Conservation (phyloP, 2,113 vertebrate species). For the Procavia capensis region DNA sequence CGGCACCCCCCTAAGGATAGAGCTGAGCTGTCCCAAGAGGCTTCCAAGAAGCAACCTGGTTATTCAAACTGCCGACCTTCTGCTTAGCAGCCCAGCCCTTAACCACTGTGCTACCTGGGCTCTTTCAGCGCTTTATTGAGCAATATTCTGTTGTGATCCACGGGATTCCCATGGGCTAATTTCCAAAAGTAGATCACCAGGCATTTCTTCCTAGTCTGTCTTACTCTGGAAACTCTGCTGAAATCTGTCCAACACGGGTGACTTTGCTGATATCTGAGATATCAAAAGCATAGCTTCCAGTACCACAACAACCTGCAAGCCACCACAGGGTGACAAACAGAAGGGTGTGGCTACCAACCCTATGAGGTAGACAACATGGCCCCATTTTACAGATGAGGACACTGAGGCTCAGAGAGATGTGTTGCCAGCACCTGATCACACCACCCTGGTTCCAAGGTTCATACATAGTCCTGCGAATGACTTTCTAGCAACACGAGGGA, state of each 20-base stretch:
- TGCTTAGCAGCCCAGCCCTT: too few relatives aligned
- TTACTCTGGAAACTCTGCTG: neutral
- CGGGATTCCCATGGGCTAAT: neutral
- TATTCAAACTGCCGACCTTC: too few relatives aligned
- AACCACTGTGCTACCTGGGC: too few relatives aligned
- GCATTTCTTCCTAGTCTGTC: neutral
- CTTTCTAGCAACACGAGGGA: neutral
- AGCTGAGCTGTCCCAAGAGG: too few relatives aligned
- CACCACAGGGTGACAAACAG: neutral
- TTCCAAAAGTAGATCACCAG: neutral
- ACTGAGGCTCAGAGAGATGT: neutral
- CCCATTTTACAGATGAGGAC: neutral
- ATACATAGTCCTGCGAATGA: neutral
- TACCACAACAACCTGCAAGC: neutral
- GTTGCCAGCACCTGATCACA: neutral
- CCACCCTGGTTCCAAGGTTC: neutral
- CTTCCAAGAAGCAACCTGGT: too few relatives aligned
- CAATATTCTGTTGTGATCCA: neutral
- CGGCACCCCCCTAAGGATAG: too few relatives aligned
- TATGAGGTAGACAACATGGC: rapidly evolving
- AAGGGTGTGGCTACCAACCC: neutral
- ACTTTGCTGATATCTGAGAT: neutral
- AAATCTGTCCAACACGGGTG: neutral
- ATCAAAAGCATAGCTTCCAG: neutral
- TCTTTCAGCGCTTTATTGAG: too few relatives aligned